Conservation (phyloP, 2,113 vertebrate genomes). For the Phainopepla nitens region DNA sequence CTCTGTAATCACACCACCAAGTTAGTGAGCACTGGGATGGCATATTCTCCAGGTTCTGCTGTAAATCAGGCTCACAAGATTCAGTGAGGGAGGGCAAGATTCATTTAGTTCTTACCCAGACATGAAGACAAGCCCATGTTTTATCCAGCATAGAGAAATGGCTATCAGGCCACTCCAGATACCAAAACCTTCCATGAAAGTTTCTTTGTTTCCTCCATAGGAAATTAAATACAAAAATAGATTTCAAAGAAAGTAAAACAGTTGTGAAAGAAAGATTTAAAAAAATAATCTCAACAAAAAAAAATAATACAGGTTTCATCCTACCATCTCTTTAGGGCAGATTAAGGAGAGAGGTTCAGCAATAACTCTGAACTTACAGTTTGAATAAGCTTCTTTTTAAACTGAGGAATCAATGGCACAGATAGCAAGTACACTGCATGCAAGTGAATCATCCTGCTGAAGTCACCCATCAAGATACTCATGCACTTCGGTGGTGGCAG, state of each 20-base stretch:
- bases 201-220: slow-evolving; percentile 9
- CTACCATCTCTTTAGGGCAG: not conserved
- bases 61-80: not conserved
- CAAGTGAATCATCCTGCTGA: slow-evolving; percentile 42
- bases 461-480: slow-evolving; percentile 28
- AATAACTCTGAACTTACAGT: slow-evolving; percentile 39
- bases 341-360: slow-evolving; percentile 59
- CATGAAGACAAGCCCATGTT: not conserved
- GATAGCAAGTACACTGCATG: slow-evolving; percentile 19
- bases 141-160: not conserved
- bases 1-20: not conserved
- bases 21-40: not conserved
- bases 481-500: slow-evolving; percentile 38
- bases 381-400: not conserved
- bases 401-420: not conserved
- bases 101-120: not conserved
- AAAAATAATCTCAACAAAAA: slow-evolving; percentile 4
- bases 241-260: slow-evolving; percentile 53
- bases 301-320: slow-evolving; percentile 12
- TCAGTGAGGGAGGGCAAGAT: not conserved
- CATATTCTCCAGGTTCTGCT: not conserved
- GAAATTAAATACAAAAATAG: slow-evolving; percentile 64
- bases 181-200: slow-evolving; percentile 59
- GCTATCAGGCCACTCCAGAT: not conserved
- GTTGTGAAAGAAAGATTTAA: slow-evolving; percentile 7